These are phyloP conservation scores for Drosophila ohnishii DNA, from an alignment of 1,140 invertebrate species.

Conservation along the genomic window DNA sequence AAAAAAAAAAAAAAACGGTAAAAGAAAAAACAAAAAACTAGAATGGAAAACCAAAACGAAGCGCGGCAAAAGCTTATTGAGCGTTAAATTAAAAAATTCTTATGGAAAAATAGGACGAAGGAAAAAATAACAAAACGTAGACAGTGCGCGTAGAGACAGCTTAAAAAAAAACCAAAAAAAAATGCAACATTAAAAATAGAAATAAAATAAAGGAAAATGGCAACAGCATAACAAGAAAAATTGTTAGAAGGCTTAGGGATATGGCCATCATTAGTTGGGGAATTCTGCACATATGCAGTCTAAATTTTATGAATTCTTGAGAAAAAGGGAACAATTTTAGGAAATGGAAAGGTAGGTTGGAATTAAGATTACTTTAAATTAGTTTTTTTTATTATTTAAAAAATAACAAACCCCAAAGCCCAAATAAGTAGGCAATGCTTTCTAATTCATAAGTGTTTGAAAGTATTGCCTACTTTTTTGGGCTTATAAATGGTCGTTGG, in stretches of 20 bases:
- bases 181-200: neutral
- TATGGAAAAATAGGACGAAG: constrained; percentile 44
- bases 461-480: neutral
- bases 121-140: constrained; percentile 22
- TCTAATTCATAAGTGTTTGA: too few species aligned
- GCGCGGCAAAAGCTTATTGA: constrained; percentile 76
- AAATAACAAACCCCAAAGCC: too few species aligned
- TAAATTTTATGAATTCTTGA: neutral
- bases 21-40: constrained; percentile 29
- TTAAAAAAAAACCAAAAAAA: constrained; percentile 9
- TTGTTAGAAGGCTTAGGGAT: constrained; percentile 19
- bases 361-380: neutral
- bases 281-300: constrained; percentile 27
- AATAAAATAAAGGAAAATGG: constrained; percentile 22
- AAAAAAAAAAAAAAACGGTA: constrained; percentile 28
- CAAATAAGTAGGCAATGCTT: too few species aligned
- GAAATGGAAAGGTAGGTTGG: too few species aligned
- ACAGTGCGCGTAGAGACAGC: constrained; percentile 7
- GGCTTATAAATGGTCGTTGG: neutral
- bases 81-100: constrained; percentile 82
- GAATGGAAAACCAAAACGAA: constrained; percentile 50
- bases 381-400: too few species aligned
- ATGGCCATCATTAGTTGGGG: constrained; percentile 34
- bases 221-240: constrained; percentile 35
- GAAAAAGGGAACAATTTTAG: neutral